A percentile compares a stretch with the other conserved stretches of the same genome.
Evolutionary conservation across 2,888 invertebrate genomes (phyloP).

Genomic region (Rotaria socialis): DNA sequence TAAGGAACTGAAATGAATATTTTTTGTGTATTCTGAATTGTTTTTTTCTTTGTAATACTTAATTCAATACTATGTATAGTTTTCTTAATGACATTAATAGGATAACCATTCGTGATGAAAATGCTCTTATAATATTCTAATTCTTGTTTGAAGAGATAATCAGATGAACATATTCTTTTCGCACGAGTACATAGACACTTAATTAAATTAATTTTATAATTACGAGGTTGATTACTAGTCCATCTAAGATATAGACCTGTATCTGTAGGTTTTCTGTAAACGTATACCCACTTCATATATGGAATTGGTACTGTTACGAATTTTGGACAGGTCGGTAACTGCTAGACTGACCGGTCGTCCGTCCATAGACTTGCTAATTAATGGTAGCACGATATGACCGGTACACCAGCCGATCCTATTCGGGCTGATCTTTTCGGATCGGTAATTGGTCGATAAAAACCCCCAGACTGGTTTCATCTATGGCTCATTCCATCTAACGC

Average conservation of each 20-base stretch:
- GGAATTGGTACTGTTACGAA: too few relatives aligned
- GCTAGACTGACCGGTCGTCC: too few relatives aligned
- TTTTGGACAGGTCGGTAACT: too few relatives aligned
- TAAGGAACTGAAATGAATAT: not conserved
- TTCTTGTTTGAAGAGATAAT: not conserved
- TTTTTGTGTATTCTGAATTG: not conserved
- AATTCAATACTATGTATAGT: not conserved
- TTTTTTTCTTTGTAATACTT: not conserved
- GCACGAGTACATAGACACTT: not conserved
- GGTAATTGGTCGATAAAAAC: too few relatives aligned
- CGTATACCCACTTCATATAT: not conserved
- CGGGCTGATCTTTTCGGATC: too few relatives aligned
- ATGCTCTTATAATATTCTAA: not conserved
- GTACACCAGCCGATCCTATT: too few relatives aligned
- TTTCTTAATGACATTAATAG: not conserved
- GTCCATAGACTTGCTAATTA: too few relatives aligned
- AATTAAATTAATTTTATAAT: not conserved
- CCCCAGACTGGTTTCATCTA: too few relatives aligned
- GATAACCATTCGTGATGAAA: not conserved
- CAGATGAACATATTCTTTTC: not conserved
- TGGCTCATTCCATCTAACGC: too few relatives aligned
- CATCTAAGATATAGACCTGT: not conserved
- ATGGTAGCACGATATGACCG: too few relatives aligned
- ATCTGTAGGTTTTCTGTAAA: not conserved
- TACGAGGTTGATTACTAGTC: not conserved